A percentile compares a stretch with the other conserved stretches of the same genome.
phyloP scores from a whole-genome alignment of 2,797 vertebrate genomes.

The Takifugu ocellatus region DNA sequence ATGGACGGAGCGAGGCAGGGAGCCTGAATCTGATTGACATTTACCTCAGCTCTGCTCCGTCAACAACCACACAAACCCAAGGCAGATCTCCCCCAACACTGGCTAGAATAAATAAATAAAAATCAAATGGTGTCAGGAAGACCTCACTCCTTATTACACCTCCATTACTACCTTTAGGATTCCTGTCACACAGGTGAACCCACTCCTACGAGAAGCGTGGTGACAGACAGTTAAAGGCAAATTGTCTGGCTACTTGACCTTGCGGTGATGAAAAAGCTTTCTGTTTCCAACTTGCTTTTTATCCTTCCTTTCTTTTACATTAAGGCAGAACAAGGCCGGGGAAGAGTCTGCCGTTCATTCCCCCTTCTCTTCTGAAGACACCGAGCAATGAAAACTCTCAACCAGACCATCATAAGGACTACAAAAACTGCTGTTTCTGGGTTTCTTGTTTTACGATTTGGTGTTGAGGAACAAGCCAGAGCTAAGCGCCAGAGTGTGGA shows the following conservation, averaged over 20 bases:
- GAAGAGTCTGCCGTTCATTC: slow-evolving; percentile 37
- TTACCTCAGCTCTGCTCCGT: slow-evolving; percentile 41
- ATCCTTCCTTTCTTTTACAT: slow-evolving; percentile 36
- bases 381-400: slow-evolving; percentile 32
- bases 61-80: slow-evolving; percentile 38
- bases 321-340: slow-evolving; percentile 46
- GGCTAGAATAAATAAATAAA: slow-evolving; percentile 25
- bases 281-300: slow-evolving; percentile 40
- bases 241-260: slow-evolving; percentile 60
- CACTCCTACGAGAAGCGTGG: slow-evolving; percentile 50
- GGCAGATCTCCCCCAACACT: slow-evolving; percentile 14
- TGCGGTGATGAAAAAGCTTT: slow-evolving; percentile 56
- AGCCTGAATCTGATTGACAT: slow-evolving; percentile 52
- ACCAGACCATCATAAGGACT: slow-evolving; percentile 10
- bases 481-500: background rate
- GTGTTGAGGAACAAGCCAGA: slow-evolving; percentile 15
- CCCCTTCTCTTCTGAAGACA: slow-evolving; percentile 20
- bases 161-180: slow-evolving; percentile 43
- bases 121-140: slow-evolving; percentile 36
- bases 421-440: slow-evolving; percentile 15
- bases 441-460: background rate
- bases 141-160: slow-evolving; percentile 21
- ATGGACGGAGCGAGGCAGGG: slow-evolving; percentile 11
- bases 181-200: slow-evolving; percentile 47
- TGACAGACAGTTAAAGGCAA: slow-evolving; percentile 51